phyloP scores from a whole-genome alignment of 2,797 vertebrate species.

The Phataginus tricuspis region DNA sequence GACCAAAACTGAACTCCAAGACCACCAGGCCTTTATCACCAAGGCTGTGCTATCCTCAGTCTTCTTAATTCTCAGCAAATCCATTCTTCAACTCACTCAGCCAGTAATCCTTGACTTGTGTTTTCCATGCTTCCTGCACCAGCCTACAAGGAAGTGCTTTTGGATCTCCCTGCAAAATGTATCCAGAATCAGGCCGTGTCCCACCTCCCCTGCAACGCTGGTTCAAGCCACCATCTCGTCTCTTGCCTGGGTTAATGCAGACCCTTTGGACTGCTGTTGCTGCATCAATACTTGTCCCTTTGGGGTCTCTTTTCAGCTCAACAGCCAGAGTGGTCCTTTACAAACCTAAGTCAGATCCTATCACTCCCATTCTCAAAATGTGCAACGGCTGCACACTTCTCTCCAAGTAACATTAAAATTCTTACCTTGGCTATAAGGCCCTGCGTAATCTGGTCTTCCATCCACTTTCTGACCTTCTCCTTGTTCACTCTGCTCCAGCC shows the following conservation, averaged over 20 bases:
- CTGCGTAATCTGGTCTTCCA: not conserved
- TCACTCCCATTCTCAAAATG: not conserved
- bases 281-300: not conserved
- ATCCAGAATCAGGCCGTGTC: not conserved
- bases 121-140: not conserved
- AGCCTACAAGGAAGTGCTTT: not conserved
- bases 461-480: not conserved
- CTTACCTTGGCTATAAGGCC: not conserved
- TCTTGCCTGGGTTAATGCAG: not conserved
- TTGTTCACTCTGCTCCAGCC: not conserved
- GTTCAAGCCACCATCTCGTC: not conserved
- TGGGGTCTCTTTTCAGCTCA: not conserved
- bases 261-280: not conserved
- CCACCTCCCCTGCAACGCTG: not conserved
- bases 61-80: not conserved
- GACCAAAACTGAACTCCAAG: not conserved
- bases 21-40: not conserved
- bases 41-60: not conserved
- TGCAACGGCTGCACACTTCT: not conserved
- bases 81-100: not conserved
- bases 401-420: not conserved
- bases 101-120: not conserved
- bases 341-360: not conserved
- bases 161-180: not conserved
- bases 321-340: not conserved